Evolutionary conservation across 2,113 vertebrate species (phyloP).

Genomic region (Gymnocephalus cernua): DNA sequence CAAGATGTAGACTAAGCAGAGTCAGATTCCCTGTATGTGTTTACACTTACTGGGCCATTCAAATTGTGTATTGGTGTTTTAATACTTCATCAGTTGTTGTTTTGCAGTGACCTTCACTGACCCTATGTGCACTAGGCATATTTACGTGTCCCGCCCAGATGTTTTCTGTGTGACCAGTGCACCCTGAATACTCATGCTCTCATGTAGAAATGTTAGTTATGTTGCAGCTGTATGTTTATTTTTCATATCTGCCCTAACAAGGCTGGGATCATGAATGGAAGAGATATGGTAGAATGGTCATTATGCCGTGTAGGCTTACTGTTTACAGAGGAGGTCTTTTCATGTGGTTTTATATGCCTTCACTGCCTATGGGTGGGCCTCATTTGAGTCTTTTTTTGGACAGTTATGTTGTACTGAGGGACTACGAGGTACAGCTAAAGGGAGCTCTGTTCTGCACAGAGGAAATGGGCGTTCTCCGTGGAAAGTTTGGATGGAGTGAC

Average conservation of each 20-base stretch:
- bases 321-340: conserved; percentile 63
- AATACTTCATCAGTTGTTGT: neutral
- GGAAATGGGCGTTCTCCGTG: conserved; percentile 82
- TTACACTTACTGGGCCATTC: too few species aligned
- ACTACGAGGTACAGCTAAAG: conserved; percentile 56
- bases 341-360: conserved; percentile 63
- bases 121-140: neutral
- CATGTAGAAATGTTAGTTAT: conserved; percentile 43
- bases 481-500: conserved; percentile 74
- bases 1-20: neutral
- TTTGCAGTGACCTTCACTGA: conserved; percentile 1
- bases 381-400: conserved; percentile 60
- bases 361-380: conserved; percentile 74
- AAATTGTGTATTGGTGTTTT: neutral
- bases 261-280: conserved; percentile 17
- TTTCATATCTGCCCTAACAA: conserved; percentile 14
- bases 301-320: conserved; percentile 12
- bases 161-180: conserved; percentile 31
- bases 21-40: too few species aligned
- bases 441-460: conserved; percentile 75
- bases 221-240: conserved; percentile 54
- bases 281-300: conserved; percentile 1
- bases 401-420: conserved; percentile 61
- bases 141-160: conserved; percentile 6
- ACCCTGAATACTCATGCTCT: conserved; percentile 10